These are phyloP conservation scores for Hirtodrosophila histrioides DNA, from an alignment of 2,888 invertebrate genomes.

Conservation along the genomic window DNA sequence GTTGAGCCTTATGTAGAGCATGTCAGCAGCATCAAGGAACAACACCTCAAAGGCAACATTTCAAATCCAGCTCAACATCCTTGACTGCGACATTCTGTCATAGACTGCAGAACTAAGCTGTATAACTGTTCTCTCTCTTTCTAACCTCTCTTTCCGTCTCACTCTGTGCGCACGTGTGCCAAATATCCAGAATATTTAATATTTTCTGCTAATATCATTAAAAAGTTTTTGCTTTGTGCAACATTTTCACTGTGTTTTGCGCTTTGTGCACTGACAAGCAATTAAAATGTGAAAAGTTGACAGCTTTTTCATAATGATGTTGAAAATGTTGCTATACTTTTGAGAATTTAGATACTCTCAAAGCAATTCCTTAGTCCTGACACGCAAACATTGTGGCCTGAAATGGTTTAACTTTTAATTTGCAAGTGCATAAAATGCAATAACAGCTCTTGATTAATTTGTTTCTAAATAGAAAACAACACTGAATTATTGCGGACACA, in stretches of 20 bases:
- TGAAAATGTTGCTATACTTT: constrained; percentile 4
- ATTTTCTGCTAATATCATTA: constrained; percentile 70
- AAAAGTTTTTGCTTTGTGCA: constrained; percentile 70
- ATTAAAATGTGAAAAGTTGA: constrained; percentile 66
- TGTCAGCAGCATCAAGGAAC: constrained; percentile 39
- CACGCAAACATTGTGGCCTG: background rate
- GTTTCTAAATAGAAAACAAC: too few relatives aligned
- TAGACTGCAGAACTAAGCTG: too few relatives aligned
- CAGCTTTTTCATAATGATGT: constrained; percentile 26
- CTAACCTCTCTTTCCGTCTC: background rate
- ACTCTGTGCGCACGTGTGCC: constrained; percentile 15
- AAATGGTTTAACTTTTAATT: background rate
- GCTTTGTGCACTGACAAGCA: constrained; percentile 53
- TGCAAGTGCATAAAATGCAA: background rate
- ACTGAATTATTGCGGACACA: too few relatives aligned
- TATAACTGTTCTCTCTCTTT: background rate
- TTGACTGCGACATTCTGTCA: constrained; percentile 48
- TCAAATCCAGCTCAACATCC: constrained; percentile 47
- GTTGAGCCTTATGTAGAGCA: constrained; percentile 58
- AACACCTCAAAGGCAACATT: constrained; percentile 24
- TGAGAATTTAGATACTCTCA: background rate
- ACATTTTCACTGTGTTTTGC: constrained; percentile 39
- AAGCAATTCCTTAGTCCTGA: background rate
- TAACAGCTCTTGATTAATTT: background rate
- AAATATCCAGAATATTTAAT: constrained; percentile 54